Conservation (phyloP, 2,797 vertebrate species). For the Cossypha heuglini region DNA sequence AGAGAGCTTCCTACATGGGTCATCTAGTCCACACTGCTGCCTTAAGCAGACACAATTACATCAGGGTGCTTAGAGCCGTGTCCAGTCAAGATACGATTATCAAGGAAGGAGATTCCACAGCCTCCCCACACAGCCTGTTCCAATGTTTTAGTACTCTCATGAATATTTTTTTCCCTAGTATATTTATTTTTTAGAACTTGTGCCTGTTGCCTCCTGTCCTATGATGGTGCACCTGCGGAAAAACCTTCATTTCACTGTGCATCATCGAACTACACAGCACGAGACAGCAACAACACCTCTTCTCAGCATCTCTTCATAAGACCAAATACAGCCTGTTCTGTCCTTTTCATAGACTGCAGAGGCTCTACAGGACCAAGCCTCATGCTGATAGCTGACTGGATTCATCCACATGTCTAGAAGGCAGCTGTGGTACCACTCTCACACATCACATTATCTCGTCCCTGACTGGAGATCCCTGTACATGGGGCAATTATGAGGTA, state of each 20-base stretch:
- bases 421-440: not conserved
- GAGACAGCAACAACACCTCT: not conserved
- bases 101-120: not conserved
- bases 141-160: rapidly evolving
- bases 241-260: not conserved
- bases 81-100: not conserved
- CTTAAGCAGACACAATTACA: not conserved
- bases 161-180: not conserved
- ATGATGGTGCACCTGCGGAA: not conserved
- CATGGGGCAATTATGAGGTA: not conserved
- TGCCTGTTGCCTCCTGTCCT: not conserved
- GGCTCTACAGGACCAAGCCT: not conserved
- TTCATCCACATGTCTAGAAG: not conserved
- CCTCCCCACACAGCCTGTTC: not conserved
- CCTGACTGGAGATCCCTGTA: rapidly evolving
- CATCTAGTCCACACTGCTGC: not conserved
- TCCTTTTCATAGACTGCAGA: not conserved
- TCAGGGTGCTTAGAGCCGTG: not conserved
- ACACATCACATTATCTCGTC: not conserved
- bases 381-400: not conserved
- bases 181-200: not conserved
- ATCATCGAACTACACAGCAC: not conserved
- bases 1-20: not conserved
- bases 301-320: not conserved
- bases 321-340: not conserved